Conservation (phyloP, 2,797 vertebrate genomes). For the Pygocentrus nattereri region DNA sequence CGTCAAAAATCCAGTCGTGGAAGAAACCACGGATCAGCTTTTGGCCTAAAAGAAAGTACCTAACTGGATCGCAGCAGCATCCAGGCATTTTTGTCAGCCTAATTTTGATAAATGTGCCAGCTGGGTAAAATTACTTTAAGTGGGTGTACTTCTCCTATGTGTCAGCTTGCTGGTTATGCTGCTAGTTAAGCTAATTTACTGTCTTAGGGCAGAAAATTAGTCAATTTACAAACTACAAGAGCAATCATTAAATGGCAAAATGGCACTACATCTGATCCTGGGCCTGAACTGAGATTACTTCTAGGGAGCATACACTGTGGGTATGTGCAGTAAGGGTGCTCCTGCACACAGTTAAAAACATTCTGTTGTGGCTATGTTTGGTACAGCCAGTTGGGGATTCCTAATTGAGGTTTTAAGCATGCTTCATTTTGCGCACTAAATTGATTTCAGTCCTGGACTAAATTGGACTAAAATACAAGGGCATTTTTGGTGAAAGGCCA, state of each 20-base stretch:
- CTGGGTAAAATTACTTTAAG: neutral
- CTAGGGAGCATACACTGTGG: neutral
- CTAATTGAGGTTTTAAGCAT: constrained; percentile 3
- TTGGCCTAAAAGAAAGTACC: neutral
- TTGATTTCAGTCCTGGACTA: neutral
- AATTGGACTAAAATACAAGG: neutral
- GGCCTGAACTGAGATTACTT: neutral
- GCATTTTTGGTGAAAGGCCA: neutral
- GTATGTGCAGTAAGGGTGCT: neutral
- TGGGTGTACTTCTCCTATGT: neutral
- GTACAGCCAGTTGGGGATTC: neutral
- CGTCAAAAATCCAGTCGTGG: neutral
- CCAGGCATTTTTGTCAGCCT: neutral
- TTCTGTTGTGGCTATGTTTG: neutral
- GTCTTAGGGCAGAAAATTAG: neutral
- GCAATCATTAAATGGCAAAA: neutral
- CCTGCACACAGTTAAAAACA: neutral
- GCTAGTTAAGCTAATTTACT: neutral
- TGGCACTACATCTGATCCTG: neutral
- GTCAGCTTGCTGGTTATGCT: neutral
- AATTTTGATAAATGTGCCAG: neutral
- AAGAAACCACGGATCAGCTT: neutral
- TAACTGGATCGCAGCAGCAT: neutral
- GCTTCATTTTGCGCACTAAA: neutral
- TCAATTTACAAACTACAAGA: neutral